Percentiles rank a stretch among this genome's conserved stretches.
Conservation (phyloP, 1,140 invertebrate genomes). For the Hylyphantes graminicola region DNA sequence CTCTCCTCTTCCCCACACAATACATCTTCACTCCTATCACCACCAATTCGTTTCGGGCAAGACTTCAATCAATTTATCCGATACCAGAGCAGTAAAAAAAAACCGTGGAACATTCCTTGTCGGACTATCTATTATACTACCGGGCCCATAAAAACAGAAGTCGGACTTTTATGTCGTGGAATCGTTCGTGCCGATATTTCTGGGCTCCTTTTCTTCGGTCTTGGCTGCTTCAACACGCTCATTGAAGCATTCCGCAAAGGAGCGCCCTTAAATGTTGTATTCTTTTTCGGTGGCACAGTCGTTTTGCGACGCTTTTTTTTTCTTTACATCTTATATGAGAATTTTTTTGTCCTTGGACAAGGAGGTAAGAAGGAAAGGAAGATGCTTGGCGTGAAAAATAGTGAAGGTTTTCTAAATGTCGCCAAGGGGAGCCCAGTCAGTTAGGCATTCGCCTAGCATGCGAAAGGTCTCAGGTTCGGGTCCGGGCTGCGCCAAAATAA, state of each 20-base stretch:
- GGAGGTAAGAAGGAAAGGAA: not conserved
- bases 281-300: not conserved
- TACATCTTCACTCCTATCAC: conserved; percentile 16
- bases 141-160: conserved; percentile 28
- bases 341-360: not conserved
- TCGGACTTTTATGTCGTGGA: conserved; percentile 42
- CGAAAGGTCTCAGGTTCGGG: too few relatives aligned
- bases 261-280: conserved; percentile 12
- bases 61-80: conserved; percentile 43
- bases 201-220: conserved; percentile 6
- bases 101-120: conserved; percentile 27
- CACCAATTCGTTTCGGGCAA: conserved; percentile 13
- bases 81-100: conserved; percentile 38
- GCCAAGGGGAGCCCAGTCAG: too few relatives aligned
- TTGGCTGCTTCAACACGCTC: conserved; percentile 3
- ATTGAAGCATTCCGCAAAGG: conserved; percentile 38
- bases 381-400: too few relatives aligned
- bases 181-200: conserved; percentile 55
- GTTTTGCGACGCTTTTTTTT: conserved; percentile 9
- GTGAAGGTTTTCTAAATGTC: too few relatives aligned
- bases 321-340: not conserved
- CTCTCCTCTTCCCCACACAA: not conserved
- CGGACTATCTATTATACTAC: conserved; percentile 41
- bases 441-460: too few relatives aligned
- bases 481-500: too few relatives aligned